Evolutionary conservation across 2,888 invertebrate species (phyloP).

Genomic region (Caenorhabditis afra): DNA sequence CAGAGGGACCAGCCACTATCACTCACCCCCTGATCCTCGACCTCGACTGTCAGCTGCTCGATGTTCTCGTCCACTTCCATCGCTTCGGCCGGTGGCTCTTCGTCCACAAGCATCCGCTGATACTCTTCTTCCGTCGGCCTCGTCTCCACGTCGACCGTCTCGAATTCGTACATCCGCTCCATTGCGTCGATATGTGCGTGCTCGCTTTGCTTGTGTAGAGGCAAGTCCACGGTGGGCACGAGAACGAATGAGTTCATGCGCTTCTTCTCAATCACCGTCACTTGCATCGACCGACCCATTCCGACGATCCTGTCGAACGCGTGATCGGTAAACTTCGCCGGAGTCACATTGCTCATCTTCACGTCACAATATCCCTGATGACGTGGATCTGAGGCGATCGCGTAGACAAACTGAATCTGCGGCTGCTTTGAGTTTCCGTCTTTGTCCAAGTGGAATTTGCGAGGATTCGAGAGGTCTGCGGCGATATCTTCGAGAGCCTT

Average conservation of each 20-base stretch:
- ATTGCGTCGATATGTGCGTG: conserved; percentile 7
- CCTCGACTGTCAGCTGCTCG: conserved; percentile 38
- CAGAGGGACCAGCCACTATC: background rate
- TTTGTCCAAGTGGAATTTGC: conserved; percentile 5
- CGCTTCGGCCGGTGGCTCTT: conserved; percentile 4
- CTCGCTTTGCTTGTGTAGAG: too few relatives aligned
- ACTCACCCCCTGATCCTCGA: conserved; percentile 10
- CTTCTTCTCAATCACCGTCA: conserved; percentile 17
- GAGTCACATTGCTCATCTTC: conserved; percentile 3
- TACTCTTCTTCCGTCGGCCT: too few relatives aligned
- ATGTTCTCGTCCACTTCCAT: conserved; percentile 51
- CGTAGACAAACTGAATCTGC: conserved; percentile 31
- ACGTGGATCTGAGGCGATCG: conserved; percentile 16
- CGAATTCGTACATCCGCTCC: conserved; percentile 10
- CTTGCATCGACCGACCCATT: conserved; percentile 41
- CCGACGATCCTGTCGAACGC: conserved; percentile 10
- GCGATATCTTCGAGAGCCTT: conserved; percentile 23
- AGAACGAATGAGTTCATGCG: conserved; percentile 16
- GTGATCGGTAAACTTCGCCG: background rate
- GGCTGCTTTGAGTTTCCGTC: conserved; percentile 11
- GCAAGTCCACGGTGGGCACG: conserved; percentile 15
- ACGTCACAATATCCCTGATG: conserved; percentile 42
- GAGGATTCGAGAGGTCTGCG: conserved; percentile 14
- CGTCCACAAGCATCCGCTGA: background rate
- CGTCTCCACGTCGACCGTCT: background rate